Evolutionary conservation across 2,797 vertebrate genomes (phyloP), one percentile per base, ranked within the genome.

Genomic region (Gymnothorax javanicus): DNA sequence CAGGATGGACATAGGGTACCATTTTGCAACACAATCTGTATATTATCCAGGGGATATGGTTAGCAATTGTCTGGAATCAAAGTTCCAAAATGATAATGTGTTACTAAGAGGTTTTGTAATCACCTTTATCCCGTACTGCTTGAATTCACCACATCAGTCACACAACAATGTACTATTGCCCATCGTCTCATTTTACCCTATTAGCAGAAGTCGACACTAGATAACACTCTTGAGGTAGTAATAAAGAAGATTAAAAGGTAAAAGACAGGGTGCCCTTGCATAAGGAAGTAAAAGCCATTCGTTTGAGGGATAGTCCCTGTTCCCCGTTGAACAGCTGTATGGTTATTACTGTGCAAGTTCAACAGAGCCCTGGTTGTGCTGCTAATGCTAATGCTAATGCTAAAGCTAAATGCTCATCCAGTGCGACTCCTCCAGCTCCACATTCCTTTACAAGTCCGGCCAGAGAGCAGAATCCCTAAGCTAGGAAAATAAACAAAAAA

Each of bases 401-500:
- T 84, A 86, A 86, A 52, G 58, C 73, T 64, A 69, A 64, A 56
- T 15, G 17, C 83, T 75, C 57, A 87, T 71, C 81, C 17, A 25
- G 77, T 59, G 81, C 17, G 82, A 23, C 58, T 81, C 33, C 4
- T 50, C 27, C 43, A 50, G 33, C 73, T 43, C 33, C 81, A 54
- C 85, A 83, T 58, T 89, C 86, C 85, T 87, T 87, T 88, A 82
- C 67, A 67, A 73, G 9, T 58, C 82, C 8, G 57, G 77, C 60
- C 15, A 67, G 79, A 86, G 85, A 85, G 69, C 73, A 82, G 82
- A 89, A 81, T 52, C 83, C n/a, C 60, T 82, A 57, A 84, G 33
- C 62, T 84, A 67, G 33, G 33, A 56, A n/a, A 13, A 27, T 56
- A 54, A 69, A 25, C 88, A 82, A 52, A 64, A 67, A n/a, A 90